Percentiles rank a stretch among this genome's conserved stretches.
phyloP scores from a whole-genome alignment of 1,140 invertebrate species.

The Mycetomoellerius zeteki region DNA sequence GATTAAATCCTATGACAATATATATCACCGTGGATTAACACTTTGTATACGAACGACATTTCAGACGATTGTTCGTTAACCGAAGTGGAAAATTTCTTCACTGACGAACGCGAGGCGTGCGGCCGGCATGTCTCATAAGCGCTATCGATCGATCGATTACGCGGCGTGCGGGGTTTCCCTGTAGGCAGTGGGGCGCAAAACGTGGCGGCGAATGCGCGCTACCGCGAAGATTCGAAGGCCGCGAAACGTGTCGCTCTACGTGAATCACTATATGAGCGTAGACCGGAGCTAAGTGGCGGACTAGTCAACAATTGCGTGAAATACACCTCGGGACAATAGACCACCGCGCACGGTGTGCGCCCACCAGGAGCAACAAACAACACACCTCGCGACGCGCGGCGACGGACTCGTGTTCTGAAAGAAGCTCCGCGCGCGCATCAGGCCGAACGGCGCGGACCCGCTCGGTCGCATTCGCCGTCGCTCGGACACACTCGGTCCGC shows the following conservation, averaged over 20 bases:
- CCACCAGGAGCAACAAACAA: slow-evolving; percentile 23
- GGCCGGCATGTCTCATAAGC: neutral
- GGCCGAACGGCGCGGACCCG: slow-evolving; percentile 38
- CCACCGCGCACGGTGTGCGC: slow-evolving; percentile 33
- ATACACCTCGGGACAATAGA: slow-evolving; percentile 59
- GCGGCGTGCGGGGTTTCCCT: slow-evolving; percentile 8
- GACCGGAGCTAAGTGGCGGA: slow-evolving; percentile 34
- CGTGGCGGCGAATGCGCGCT: slow-evolving; percentile 8
- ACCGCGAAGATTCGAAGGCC: slow-evolving; percentile 23
- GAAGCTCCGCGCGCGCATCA: slow-evolving; percentile 45
- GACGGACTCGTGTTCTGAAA: slow-evolving; percentile 56
- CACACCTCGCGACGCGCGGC: slow-evolving; percentile 57
- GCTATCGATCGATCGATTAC: slow-evolving; percentile 52
- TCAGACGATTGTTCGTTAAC: neutral
- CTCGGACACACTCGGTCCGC: slow-evolving; percentile 61
- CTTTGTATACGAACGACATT: neutral
- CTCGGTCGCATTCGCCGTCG: slow-evolving; percentile 50
- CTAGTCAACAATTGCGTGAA: slow-evolving; percentile 48
- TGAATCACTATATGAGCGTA: slow-evolving; percentile 48
- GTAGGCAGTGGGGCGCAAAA: slow-evolving; percentile 13
- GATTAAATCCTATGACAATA: neutral
- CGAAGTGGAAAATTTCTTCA: neutral
- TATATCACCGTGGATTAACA: neutral
- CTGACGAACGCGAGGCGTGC: neutral
- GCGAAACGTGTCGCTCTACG: slow-evolving; percentile 31